A percentile compares a stretch with the other conserved stretches of the same genome.
phyloP scores from a whole-genome alignment of 2,888 invertebrate genomes.

The Cosmorhoe ocellata region DNA sequence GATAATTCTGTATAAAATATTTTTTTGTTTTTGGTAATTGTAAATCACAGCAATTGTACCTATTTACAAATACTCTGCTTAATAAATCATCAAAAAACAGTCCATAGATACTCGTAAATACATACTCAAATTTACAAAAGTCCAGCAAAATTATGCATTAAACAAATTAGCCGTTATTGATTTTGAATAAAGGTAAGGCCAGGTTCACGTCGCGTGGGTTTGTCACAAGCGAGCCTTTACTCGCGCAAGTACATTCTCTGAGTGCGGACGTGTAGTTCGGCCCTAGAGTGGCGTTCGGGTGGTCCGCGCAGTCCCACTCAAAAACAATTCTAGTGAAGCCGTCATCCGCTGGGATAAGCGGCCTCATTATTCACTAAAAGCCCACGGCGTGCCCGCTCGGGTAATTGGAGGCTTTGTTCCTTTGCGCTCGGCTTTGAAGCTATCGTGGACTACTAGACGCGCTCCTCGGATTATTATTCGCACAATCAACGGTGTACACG shows the following conservation, averaged over 20 bases:
- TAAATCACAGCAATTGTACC: no score
- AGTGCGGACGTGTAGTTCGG: constrained; percentile 27
- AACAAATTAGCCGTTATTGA: no score
- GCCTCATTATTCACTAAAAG: constrained; percentile 81
- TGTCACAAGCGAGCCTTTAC: constrained; percentile 3
- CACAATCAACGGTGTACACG: constrained; percentile 70
- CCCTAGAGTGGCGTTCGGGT: constrained; percentile 45
- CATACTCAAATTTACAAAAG: no score
- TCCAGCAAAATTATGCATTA: no score
- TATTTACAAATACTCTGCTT: no score
- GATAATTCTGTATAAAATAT: no score
- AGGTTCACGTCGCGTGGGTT: not conserved
- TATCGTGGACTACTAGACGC: constrained; percentile 60
- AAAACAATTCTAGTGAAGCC: constrained; percentile 73
- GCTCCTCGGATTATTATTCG: constrained; percentile 69
- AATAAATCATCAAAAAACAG: no score
- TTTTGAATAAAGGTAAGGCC: not conserved
- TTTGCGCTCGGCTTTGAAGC: constrained; percentile 73
- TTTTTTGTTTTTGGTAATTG: no score
- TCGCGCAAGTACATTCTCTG: constrained; percentile 6
- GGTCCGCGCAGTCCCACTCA: constrained; percentile 66
- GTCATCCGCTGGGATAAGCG: constrained; percentile 74
- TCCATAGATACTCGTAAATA: no score
- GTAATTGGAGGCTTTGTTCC: constrained; percentile 81
- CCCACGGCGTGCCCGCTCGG: constrained; percentile 77